phyloP scores from a whole-genome alignment of 2,888 invertebrate species.

The Ischnura elegans region DNA sequence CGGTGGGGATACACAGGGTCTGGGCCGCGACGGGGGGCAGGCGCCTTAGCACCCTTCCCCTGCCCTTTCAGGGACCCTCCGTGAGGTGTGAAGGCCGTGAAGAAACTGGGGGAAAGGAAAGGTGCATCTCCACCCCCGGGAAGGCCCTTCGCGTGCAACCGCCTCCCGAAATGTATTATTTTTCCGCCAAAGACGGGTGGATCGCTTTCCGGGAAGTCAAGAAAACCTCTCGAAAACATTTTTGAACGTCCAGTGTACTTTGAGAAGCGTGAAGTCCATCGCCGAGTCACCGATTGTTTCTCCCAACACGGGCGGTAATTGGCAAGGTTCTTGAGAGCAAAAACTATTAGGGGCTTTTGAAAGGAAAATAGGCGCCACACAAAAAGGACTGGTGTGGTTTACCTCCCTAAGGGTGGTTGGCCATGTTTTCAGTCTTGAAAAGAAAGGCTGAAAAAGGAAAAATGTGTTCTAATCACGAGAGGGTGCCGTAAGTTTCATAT shows the following conservation, averaged over 20 bases:
- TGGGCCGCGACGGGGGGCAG: slow-evolving; percentile 43
- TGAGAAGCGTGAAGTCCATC: neutral
- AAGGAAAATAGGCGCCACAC: neutral
- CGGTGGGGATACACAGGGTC: neutral
- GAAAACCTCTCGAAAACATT: neutral
- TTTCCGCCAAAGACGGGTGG: neutral
- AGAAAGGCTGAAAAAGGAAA: neutral
- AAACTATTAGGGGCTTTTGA: neutral
- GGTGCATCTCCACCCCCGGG: neutral
- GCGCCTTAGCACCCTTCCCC: neutral
- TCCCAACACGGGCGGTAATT: slow-evolving; percentile 33
- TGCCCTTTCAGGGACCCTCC: neutral
- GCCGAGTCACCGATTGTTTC: neutral
- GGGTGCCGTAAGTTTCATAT: too few relatives aligned
- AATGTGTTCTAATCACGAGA: neutral
- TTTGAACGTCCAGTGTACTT: neutral
- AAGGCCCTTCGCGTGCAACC: slow-evolving; percentile 12
- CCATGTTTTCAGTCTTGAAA: neutral
- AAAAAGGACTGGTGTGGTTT: neutral
- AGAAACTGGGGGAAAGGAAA: neutral
- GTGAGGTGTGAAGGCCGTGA: neutral
- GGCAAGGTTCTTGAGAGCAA: neutral
- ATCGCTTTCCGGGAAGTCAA: neutral
- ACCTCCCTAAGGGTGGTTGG: neutral
- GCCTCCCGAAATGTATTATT: slow-evolving; percentile 41